Base-by-base conservation (phyloP, 1,140 invertebrate species). In the Drosophila tsacasi region DNA sequence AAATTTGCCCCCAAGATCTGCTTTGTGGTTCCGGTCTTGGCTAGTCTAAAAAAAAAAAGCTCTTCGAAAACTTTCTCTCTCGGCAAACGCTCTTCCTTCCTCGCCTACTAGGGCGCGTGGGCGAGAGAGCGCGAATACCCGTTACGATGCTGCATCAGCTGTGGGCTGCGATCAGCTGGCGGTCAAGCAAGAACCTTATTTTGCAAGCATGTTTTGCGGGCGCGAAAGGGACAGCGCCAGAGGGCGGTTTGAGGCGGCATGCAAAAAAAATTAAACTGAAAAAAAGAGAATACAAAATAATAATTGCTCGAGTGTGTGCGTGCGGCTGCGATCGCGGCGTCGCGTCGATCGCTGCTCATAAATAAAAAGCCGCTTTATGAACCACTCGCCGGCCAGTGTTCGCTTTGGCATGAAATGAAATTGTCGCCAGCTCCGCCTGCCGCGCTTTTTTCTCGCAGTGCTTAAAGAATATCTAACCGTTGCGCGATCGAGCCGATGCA, bases 311-410 rank as follows among this genome's bases (percentile, higher is more conserved):
- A 19, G 5, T 83, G 75, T 77, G 73, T 68, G 75, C 50, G 57
- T 66, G 46, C 54, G 23, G 49, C 67, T 61, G 65, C 60, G 62
- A 62, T 80, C 44, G 52, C 72, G 42, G 62, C 71, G 64, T 50
- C 47, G 65, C 71, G 55, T n/a, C 69, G 69, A 74, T 46, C 63
- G 68, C 27, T 46, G 63, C 54, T 59, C 55, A 58, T 65, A 79
- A 69, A 86, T 87, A 86, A 79, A 83, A 86, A 82, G 83, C 66
- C 79, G 71, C 50, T 62, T 63, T 44, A 42, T 25, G 35, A 40
- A 21, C 49, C 59, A 47, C 63, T 47, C 60, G 40, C 25, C 25
- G 75, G 76, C 50, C 83, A 86, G 83, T 84, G 65, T 62, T 74
- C 63, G 59, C 62, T 77, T 81, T 81, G 67, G 77, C 77, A 77